Conservation (phyloP, 2,797 vertebrate genomes). For the Macropus fuliginosus region DNA sequence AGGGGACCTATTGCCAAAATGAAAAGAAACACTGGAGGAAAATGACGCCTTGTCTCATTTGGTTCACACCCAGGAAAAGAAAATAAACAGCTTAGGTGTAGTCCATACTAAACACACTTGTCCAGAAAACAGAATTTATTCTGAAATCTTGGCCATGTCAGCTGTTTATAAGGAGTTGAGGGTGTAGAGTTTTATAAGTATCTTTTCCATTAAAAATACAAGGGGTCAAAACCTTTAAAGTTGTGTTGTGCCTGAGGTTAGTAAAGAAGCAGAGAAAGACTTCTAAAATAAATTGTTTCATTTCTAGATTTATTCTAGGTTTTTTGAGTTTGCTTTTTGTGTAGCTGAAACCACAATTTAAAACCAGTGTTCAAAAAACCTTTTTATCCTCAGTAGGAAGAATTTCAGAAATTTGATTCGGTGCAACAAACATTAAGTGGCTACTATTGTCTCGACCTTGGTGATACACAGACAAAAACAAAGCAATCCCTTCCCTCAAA, state of each 20-base stretch:
- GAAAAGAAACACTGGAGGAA: background rate
- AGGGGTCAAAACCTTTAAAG: background rate
- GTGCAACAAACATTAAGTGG: background rate
- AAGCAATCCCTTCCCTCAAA: background rate
- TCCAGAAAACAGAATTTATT: background rate
- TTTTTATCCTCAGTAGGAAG: background rate
- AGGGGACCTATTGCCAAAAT: background rate
- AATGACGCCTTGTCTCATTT: background rate
- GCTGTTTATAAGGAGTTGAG: background rate
- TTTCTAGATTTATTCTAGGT: background rate
- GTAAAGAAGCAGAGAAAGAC: background rate
- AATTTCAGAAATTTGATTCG: background rate
- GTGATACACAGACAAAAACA: background rate
- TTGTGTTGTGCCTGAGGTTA: background rate
- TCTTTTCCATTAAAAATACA: background rate
- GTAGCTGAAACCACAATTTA: background rate
- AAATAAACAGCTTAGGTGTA: conserved; percentile 8
- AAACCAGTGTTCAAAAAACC: background rate
- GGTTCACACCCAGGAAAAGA: background rate
- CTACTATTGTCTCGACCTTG: background rate
- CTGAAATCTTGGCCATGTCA: background rate
- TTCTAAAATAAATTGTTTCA: background rate
- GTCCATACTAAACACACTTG: background rate
- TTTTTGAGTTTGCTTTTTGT: background rate
- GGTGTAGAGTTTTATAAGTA: background rate